These are phyloP conservation scores for Sebastes steindachneri DNA, from an alignment of 2,797 vertebrate species.

Conservation along the genomic window DNA sequence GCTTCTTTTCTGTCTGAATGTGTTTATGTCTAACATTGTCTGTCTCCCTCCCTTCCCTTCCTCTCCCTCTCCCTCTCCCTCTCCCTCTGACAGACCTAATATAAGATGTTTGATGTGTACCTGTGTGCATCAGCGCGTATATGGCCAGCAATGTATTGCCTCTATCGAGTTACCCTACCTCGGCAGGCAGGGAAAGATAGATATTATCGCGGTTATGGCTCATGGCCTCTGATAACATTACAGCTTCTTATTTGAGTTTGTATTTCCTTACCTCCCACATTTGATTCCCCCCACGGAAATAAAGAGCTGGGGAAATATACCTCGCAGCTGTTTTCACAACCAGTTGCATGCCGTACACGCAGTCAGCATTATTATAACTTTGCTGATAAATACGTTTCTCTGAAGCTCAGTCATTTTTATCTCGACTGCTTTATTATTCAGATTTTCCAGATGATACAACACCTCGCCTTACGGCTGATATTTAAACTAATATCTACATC, in stretches of 20 bases:
- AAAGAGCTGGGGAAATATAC: constrained; percentile 45
- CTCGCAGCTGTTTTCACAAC: constrained; percentile 52
- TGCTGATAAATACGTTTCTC: constrained; percentile 44
- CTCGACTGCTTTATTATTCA: constrained; percentile 14
- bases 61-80: neutral
- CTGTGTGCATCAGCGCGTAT: constrained; percentile 67
- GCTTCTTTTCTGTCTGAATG: constrained; percentile 19
- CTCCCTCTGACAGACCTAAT: constrained; percentile 70
- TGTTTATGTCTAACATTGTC: constrained; percentile 39
- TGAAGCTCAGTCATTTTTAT: constrained; percentile 34
- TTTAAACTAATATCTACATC: neutral
- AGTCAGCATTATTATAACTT: constrained; percentile 41
- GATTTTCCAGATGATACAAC: neutral
- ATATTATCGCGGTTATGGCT: constrained; percentile 72
- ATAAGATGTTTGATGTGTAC: constrained; percentile 75
- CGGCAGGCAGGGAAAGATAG: constrained; percentile 66
- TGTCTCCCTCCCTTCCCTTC: constrained; percentile 8
- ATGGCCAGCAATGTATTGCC: constrained; percentile 58
- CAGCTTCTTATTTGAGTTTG: constrained; percentile 72
- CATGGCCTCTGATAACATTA: constrained; percentile 74
- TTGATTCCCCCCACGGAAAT: constrained; percentile 62
- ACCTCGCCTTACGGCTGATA: neutral
- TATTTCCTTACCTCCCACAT: constrained; percentile 61
- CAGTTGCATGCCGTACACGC: constrained; percentile 28
- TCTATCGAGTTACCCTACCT: constrained; percentile 69